phyloP scores from a whole-genome alignment of 92 coral and sea anemone species.

The Siderastrea siderea region DNA sequence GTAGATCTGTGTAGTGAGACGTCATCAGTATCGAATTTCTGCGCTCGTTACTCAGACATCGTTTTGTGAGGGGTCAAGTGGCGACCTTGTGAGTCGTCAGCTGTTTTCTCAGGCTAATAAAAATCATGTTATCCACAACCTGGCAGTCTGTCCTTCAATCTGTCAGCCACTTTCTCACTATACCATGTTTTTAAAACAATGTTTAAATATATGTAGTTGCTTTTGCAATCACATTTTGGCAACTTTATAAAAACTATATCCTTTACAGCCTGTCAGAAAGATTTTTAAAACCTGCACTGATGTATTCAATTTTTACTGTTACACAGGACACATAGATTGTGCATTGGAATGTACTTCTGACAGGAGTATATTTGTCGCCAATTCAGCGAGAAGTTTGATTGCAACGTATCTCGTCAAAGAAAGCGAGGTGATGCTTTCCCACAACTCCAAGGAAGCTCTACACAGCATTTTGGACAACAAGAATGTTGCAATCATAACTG shows the following conservation, averaged over 20 bases:
- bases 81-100: too few relatives aligned
- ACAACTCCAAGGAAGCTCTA: not conserved
- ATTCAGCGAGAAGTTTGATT: conserved; percentile 80
- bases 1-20: too few relatives aligned
- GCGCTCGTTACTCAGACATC: too few relatives aligned
- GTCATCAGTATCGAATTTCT: too few relatives aligned
- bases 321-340: conserved; percentile 62
- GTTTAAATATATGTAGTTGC: too few relatives aligned
- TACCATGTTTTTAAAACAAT: too few relatives aligned
- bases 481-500: conserved; percentile 5
- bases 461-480: conserved; percentile 1
- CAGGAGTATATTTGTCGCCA: conserved; percentile 92
- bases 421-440: not conserved
- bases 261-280: too few relatives aligned
- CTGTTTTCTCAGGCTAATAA: too few relatives aligned
- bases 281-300: not conserved
- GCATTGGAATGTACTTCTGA: conserved; percentile 76
- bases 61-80: too few relatives aligned
- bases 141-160: not conserved
- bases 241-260: too few relatives aligned
- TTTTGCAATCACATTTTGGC: too few relatives aligned
- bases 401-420: conserved; percentile 72
- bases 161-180: not conserved
- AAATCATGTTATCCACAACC: too few relatives aligned
- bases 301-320: not conserved